phyloP scores from a whole-genome alignment of 2,888 invertebrate species.

The Plagodis dolabraria region DNA sequence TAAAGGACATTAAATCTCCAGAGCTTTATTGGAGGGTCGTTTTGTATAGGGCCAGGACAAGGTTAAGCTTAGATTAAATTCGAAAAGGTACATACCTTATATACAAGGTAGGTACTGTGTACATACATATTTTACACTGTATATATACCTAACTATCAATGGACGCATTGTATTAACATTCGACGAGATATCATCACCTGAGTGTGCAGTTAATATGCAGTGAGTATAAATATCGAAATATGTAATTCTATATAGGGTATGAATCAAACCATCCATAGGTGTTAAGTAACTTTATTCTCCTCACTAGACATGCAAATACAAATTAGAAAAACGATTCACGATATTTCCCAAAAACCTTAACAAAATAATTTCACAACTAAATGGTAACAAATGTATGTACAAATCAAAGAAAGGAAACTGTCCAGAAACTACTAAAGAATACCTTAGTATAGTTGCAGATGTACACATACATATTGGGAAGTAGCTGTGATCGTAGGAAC shows the following conservation, averaged over 20 bases:
- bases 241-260: not conserved
- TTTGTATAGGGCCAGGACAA: too few relatives aligned
- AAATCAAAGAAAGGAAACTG: constrained; percentile 32
- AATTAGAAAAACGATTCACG: constrained; percentile 62
- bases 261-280: constrained; percentile 34
- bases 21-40: too few relatives aligned
- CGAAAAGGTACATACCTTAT: too few relatives aligned
- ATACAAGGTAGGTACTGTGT: too few relatives aligned
- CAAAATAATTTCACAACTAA: constrained; percentile 60
- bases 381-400: constrained; percentile 74
- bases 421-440: not conserved
- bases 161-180: too few relatives aligned
- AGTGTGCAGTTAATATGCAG: too few relatives aligned
- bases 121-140: too few relatives aligned
- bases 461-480: constrained; percentile 35
- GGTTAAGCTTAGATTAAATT: too few relatives aligned
- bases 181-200: too few relatives aligned
- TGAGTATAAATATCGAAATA: too few relatives aligned
- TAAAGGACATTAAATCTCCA: too few relatives aligned
- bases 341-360: constrained; percentile 56
- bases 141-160: too few relatives aligned
- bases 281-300: constrained; percentile 79
- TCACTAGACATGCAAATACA: constrained; percentile 81
- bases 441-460: constrained; percentile 15
- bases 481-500: constrained; percentile 57